phyloP scores from a whole-genome alignment of 2,888 invertebrate species.

The Atethmia centrago region DNA sequence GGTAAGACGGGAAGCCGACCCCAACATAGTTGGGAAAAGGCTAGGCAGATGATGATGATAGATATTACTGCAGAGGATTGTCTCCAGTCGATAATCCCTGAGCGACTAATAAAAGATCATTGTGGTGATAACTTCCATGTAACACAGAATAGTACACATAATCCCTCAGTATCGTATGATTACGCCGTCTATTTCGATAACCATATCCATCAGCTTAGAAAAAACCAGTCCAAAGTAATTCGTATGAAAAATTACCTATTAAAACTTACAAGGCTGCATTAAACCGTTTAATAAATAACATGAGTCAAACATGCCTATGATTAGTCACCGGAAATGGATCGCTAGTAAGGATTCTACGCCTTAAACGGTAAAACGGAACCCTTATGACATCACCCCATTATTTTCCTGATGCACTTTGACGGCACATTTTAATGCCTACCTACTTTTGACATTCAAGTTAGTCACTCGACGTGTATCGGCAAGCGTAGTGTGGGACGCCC shows the following conservation, averaged over 20 bases:
- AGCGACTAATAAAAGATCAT: not conserved
- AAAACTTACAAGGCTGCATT: slow-evolving; percentile 40
- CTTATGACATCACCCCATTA: slow-evolving; percentile 65
- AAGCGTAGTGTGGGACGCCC: too few relatives aligned
- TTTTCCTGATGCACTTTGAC: slow-evolving; percentile 36
- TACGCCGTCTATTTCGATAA: not conserved
- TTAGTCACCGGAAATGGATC: slow-evolving; percentile 66
- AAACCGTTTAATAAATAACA: slow-evolving; percentile 49
- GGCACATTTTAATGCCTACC: not conserved
- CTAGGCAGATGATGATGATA: too few relatives aligned
- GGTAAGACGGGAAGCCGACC: too few relatives aligned
- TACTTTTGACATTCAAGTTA: slow-evolving; percentile 11
- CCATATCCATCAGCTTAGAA: not conserved
- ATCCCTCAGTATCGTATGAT: not conserved
- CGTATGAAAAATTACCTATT: slow-evolving; percentile 18
- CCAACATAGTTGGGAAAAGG: too few relatives aligned
- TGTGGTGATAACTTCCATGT: not conserved
- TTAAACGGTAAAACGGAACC: slow-evolving; percentile 63
- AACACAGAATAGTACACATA: not conserved
- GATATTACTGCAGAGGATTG: too few relatives aligned
- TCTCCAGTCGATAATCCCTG: not conserved
- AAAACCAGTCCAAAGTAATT: not conserved
- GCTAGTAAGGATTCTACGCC: slow-evolving; percentile 65
- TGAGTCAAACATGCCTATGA: slow-evolving; percentile 64
- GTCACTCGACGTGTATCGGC: not conserved